These are phyloP conservation scores for Drosophila lacertosa DNA, from an alignment of 1,140 invertebrate genomes.

Conservation along the genomic window DNA sequence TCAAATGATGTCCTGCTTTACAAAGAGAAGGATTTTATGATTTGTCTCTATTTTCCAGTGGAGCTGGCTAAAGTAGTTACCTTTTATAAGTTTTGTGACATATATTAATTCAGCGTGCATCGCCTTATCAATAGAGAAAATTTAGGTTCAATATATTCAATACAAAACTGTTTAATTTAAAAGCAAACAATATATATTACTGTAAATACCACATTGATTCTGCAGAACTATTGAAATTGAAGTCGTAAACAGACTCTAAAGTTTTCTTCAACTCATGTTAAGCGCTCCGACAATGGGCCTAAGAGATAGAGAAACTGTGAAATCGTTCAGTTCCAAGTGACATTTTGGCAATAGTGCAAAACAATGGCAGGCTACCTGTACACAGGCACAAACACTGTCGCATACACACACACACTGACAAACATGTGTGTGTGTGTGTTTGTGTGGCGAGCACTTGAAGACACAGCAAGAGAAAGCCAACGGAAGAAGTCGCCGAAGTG, in stretches of 20 bases:
- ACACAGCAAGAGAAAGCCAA: constrained; percentile 48
- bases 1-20: background rate
- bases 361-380: constrained; percentile 55
- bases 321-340: constrained; percentile 43
- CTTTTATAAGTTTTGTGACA: too few species aligned
- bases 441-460: constrained; percentile 42
- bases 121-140: too few species aligned
- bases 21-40: too few species aligned
- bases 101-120: too few species aligned
- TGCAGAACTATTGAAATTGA: too few species aligned
- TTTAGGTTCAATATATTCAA: too few species aligned
- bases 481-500: constrained; percentile 78
- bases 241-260: background rate
- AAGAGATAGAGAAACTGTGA: constrained; percentile 7
- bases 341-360: constrained; percentile 57
- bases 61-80: too few species aligned
- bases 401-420: constrained; percentile 22
- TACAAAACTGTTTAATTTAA: too few species aligned
- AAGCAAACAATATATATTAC: too few species aligned
- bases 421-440: constrained; percentile 1
- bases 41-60: too few species aligned
- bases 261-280: background rate
- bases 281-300: background rate
- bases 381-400: constrained; percentile 17
- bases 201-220: too few species aligned